These are phyloP conservation scores for Paratilapia polleni DNA, from an alignment of 2,113 vertebrate genomes.

Conservation along the genomic window DNA sequence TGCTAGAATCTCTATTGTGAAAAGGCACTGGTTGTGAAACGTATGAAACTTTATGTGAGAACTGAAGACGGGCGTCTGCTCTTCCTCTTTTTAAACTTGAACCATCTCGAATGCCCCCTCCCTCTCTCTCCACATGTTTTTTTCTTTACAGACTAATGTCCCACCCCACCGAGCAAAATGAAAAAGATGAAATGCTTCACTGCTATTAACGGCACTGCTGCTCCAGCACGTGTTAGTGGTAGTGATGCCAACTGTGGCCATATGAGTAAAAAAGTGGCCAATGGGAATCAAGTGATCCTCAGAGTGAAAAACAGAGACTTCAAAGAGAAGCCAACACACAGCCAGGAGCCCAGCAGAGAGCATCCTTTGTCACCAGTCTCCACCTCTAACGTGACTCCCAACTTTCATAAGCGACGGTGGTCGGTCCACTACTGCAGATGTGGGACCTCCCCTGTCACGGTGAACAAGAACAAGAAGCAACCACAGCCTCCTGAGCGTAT, in stretches of 20 bases:
- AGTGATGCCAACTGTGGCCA: neutral
- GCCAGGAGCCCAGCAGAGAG: neutral
- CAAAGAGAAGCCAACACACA: neutral
- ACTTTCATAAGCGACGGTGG: constrained; percentile 78
- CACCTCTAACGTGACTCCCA: constrained; percentile 60
- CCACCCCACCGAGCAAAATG: neutral
- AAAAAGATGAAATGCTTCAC: neutral
- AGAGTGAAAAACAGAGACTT: neutral
- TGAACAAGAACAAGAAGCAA: constrained; percentile 89
- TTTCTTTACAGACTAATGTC: neutral
- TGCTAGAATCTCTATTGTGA: neutral
- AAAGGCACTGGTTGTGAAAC: neutral
- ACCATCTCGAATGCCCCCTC: neutral
- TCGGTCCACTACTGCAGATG: constrained; percentile 75
- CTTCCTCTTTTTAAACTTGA: constrained; percentile 49
- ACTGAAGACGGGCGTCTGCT: neutral
- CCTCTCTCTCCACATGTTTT: neutral
- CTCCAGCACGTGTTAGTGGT: neutral
- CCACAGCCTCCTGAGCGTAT: constrained; percentile 86
- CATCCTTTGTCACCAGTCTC: constrained; percentile 81
- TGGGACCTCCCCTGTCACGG: constrained; percentile 79
- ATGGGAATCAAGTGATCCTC: neutral
- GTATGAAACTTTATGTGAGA: constrained; percentile 10
- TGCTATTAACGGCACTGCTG: neutral
- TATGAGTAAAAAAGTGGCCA: neutral